Evolutionary conservation across 2,888 invertebrate species (phyloP), one percentile per base, ranked within the genome.

Genomic region (Melipona bicolor): DNA sequence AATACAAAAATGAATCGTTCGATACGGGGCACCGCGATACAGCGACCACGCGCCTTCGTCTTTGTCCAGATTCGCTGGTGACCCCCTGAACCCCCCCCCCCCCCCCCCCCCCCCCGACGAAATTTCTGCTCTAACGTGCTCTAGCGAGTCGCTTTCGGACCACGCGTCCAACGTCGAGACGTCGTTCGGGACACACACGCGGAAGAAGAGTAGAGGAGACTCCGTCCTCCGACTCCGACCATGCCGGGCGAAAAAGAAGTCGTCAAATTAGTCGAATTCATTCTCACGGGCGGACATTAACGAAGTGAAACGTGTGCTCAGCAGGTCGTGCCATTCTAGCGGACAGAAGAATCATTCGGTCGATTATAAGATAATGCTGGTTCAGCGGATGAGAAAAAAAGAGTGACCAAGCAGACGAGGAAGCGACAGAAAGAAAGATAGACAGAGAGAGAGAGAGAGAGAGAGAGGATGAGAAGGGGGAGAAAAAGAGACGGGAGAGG

Each of bases 1-100:
- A 94, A 94, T 93, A 93, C 94, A 93, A 94, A 76, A 94, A 93
- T 93, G 94, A 92, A 94, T 94, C 93, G 93, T 93, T 94, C 94
- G 94, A 93, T 93, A 93, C 87, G 68, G 75, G 72, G 79, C 68
- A 9, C 17, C 43, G 13, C 17, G n/a, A 59, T 32, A 43, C 15
- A 21, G 21, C 50, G 52, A 52, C 9, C 24, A 15, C n/a, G 21
- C 13, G 15, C 13, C 13, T 15, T 17, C 49, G 65, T n/a, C 67
- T 19, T 59, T n/a, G 52, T n/a, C 49, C 43, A 43, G 43, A 9
- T 43, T 43, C 9, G 43, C 9, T 43, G 11, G 43, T 43, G 1
- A 9, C 36, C 15, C 50, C 9, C 59, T n/a, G n/a, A 1, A 24
- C 6, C 50, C 15, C 54, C 15, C 49, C 19, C 24, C 24, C 21